Evolutionary conservation across 2,888 invertebrate species (phyloP).

Genomic region (Chloroclysta siterata): DNA sequence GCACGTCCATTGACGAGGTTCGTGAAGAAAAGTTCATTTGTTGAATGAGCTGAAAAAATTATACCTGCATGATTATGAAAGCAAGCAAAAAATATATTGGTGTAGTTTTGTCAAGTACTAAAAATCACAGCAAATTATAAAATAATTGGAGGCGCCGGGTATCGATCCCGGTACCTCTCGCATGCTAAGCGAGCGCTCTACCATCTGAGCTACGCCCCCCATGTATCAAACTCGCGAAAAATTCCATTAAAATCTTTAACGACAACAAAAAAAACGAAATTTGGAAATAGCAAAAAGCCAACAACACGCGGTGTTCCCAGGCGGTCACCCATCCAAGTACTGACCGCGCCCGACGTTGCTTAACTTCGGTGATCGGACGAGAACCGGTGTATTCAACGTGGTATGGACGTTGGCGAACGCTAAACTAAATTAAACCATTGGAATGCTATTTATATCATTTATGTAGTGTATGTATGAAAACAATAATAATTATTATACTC

Average conservation of each 20-base stretch:
- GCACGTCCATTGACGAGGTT: constrained; percentile 96
- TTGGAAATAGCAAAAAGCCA: constrained; percentile 52
- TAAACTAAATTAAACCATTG: neutral
- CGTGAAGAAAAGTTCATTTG: constrained; percentile 96
- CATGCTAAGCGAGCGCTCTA: constrained; percentile 86
- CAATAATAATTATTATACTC: neutral
- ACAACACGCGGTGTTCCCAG: constrained; percentile 64
- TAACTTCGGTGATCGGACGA: constrained; percentile 80
- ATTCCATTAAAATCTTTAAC: neutral
- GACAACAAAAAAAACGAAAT: neutral
- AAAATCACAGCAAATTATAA: constrained; percentile 4
- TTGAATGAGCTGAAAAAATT: constrained; percentile 86
- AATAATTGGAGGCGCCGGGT: constrained; percentile 81
- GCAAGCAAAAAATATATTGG: no score
- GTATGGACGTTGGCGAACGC: constrained; percentile 38
- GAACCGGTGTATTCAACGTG: constrained; percentile 57
- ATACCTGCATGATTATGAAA: no score
- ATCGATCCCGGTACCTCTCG: constrained; percentile 85
- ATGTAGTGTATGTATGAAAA: no score
- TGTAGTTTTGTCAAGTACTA: no score
- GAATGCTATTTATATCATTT: no score
- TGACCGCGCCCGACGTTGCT: constrained; percentile 77
- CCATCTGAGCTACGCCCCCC: constrained; percentile 85
- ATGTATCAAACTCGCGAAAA: constrained; percentile 1
- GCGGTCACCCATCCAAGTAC: constrained; percentile 71